These are phyloP conservation scores for Varanus komodoensis DNA, from an alignment of 2,113 vertebrate species.

Conservation along the genomic window DNA sequence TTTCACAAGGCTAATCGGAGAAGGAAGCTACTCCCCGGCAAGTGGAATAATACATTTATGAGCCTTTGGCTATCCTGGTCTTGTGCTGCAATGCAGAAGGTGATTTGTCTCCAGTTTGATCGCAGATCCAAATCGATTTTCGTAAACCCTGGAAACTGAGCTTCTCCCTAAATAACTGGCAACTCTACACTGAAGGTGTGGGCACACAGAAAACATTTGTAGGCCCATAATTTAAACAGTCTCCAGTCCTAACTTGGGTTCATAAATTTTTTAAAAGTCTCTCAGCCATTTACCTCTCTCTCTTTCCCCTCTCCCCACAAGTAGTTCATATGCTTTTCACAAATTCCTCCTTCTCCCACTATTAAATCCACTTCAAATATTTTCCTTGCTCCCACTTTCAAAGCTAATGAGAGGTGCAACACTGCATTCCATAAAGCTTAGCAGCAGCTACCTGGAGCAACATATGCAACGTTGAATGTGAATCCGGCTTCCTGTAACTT, in stretches of 20 bases:
- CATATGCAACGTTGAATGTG: no score
- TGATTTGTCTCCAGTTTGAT: slow-evolving; percentile 57
- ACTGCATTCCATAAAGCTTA: neutral
- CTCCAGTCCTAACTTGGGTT: neutral
- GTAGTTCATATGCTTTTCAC: neutral
- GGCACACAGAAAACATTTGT: slow-evolving; percentile 34
- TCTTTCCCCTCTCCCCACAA: neutral
- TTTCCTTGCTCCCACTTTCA: neutral
- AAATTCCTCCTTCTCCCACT: neutral
- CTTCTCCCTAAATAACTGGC: slow-evolving; percentile 43
- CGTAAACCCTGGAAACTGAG: slow-evolving; percentile 34
- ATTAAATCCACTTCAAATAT: neutral
- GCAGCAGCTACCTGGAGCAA: neutral
- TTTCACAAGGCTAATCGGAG: slow-evolving; percentile 54
- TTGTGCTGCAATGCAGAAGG: slow-evolving; percentile 41
- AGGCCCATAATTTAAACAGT: neutral
- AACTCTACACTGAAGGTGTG: neutral
- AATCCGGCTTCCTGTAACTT: no score
- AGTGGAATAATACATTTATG: slow-evolving; percentile 57
- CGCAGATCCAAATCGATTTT: slow-evolving; percentile 49
- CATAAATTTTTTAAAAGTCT: no score
- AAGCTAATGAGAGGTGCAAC: neutral
- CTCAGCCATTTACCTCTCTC: neutral
- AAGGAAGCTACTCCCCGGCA: slow-evolving; percentile 38
- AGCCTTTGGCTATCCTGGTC: slow-evolving; percentile 42